Base-by-base conservation (phyloP, 1,140 invertebrate genomes). In the Eumaeus atala region DNA sequence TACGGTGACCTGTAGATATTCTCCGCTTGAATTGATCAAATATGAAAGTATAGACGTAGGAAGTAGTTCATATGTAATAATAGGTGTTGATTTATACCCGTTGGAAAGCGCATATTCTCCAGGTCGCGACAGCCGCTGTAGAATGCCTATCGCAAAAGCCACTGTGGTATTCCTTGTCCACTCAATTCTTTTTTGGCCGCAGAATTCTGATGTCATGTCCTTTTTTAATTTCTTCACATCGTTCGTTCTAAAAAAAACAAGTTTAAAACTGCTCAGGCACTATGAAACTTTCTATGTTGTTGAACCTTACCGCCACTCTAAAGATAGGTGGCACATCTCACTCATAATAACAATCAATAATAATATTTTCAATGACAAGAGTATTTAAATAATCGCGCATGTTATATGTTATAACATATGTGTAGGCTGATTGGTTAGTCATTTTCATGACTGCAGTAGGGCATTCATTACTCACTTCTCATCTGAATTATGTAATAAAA, bases 151-250 rank as follows among this genome's bases (percentile, higher is more conserved):
- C 6, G 83, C 83, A 53, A 86, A 83, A 6, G 74, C 70, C 8
- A 86, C 74, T 0, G 83, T 79, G 9, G 83, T 78, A 36, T 83
- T 80, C 6, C 80, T 70, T 1, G 78, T 79, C 82, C 82, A 85
- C 0, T 67, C 36, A 34, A 83, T 78, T 33, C 76, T 58, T 38
- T 81, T 83, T 14, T 80, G 77, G 1, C 54, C 70, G 21, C 62
- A 73, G 28, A 81, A 60, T 5, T 69, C 64, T 21, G 74, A 18
- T 6, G 77, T 82, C 52, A 80, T 80, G 47, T 74, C 60, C 53
- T 70, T 66, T 36, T 50, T 50, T 14, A 34, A 36, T 12, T 50
- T 50, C 35, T 50, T 50, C 6, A 12, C 48, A 35, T 28, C 48
- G 17, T 50, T 50, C 28, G 36, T 14, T 8, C 48, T 50, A 34